Conservation (phyloP, 2,797 vertebrate species). For the Fistularia tabacaria region DNA sequence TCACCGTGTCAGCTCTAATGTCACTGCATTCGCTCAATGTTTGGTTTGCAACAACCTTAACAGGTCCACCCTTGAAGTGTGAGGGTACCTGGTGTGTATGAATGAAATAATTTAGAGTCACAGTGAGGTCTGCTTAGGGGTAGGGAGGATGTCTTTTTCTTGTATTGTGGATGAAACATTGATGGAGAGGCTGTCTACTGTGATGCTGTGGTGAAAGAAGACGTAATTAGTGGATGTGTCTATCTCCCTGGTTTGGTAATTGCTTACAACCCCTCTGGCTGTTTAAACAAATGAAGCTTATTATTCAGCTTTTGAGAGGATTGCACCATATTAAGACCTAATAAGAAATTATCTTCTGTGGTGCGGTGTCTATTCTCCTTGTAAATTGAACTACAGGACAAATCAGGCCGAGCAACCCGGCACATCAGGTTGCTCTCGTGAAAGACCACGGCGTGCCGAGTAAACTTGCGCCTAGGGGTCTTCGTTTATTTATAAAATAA, state of each 20-base stretch:
- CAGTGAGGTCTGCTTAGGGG: conserved; percentile 29
- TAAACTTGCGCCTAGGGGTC: not conserved
- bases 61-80: conserved; percentile 32
- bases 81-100: conserved; percentile 31
- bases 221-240: conserved; percentile 65
- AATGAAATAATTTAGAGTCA: conserved; percentile 38
- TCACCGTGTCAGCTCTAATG: conserved; percentile 40
- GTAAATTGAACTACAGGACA: conserved; percentile 14
- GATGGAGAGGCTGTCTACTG: conserved; percentile 54
- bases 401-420: too few relatives aligned
- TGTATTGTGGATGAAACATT: conserved; percentile 22
- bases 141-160: conserved; percentile 31
- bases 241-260: conserved; percentile 67
- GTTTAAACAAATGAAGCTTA: conserved; percentile 64
- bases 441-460: not conserved
- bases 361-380: conserved; percentile 40
- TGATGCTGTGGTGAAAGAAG: conserved; percentile 44
- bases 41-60: conserved; percentile 33
- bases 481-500: not conserved
- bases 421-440: not conserved
- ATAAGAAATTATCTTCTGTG: conserved; percentile 48
- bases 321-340: conserved; percentile 45
- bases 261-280: conserved; percentile 63
- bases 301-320: conserved; percentile 62
- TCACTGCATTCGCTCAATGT: conserved; percentile 38